These are phyloP conservation scores for Microcebus griseorufus DNA, from an alignment of 2,113 vertebrate species.

Conservation along the genomic window DNA sequence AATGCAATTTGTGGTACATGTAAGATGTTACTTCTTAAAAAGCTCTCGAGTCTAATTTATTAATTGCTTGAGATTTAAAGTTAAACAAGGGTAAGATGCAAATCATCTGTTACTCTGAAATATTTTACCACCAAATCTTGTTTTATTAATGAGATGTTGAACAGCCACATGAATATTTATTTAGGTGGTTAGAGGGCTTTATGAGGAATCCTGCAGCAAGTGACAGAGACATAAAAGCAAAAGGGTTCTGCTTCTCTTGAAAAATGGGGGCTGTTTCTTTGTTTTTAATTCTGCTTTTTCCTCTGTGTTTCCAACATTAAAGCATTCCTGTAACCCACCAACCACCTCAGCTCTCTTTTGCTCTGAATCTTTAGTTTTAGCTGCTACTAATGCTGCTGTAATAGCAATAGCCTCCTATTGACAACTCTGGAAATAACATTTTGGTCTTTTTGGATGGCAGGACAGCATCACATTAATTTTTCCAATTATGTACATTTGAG, in stretches of 20 bases:
- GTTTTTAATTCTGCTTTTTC: constrained; percentile 82
- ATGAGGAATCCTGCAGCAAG: constrained; percentile 78
- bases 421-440: not conserved
- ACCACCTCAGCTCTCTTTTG: constrained; percentile 64
- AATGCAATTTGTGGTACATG: constrained; percentile 80
- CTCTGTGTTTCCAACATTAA: constrained; percentile 77
- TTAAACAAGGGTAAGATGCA: constrained; percentile 81
- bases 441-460: not conserved
- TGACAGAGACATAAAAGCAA: constrained; percentile 82
- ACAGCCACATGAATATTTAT: constrained; percentile 80
- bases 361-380: constrained; percentile 52
- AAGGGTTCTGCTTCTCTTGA: constrained; percentile 79
- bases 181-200: constrained; percentile 81
- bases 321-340: constrained; percentile 77
- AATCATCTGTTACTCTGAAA: constrained; percentile 80
- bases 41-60: constrained; percentile 85
- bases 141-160: constrained; percentile 84
- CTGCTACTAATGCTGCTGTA: not conserved
- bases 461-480: not conserved
- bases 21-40: constrained; percentile 84
- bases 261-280: constrained; percentile 67
- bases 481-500: not conserved
- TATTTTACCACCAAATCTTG: constrained; percentile 80
- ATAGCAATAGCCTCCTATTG: not conserved
- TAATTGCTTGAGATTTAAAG: constrained; percentile 84